Conservation (phyloP, 2,797 vertebrate species). For the Acipenser ruthenus region DNA sequence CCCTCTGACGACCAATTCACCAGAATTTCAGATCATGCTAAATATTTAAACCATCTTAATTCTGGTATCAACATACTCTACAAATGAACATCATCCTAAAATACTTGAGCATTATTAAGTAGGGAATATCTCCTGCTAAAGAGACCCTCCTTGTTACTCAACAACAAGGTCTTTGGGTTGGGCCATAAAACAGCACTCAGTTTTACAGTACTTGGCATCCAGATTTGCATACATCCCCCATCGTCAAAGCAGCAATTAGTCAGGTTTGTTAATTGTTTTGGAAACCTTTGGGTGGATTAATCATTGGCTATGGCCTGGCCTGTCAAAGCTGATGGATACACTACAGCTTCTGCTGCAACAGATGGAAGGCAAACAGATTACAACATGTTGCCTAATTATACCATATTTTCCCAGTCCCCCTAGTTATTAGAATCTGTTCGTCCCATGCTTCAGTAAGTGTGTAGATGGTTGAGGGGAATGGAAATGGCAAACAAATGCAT, state of each 20-base stretch:
- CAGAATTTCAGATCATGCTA: no score
- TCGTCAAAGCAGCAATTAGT: background rate
- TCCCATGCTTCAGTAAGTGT: constrained; percentile 4
- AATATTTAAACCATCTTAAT: no score
- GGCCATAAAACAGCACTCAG: no score
- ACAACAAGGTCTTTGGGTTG: no score
- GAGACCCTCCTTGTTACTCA: no score
- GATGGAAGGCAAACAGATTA: constrained; percentile 8
- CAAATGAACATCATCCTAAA: no score
- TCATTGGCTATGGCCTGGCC: constrained; percentile 4
- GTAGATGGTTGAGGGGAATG: background rate
- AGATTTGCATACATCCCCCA: background rate
- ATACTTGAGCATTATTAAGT: no score
- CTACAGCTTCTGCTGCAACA: constrained; percentile 6
- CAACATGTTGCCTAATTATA: constrained; percentile 11
- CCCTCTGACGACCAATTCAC: no score
- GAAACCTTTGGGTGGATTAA: background rate
- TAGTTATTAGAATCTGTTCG: constrained; percentile 1
- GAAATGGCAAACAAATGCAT: background rate
- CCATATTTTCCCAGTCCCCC: constrained; percentile 8
- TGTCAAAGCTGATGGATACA: background rate
- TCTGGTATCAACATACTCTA: no score
- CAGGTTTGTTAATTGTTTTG: background rate
- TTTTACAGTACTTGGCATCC: no score
- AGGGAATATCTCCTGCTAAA: no score